Evolutionary conservation across 2,888 invertebrate genomes (phyloP), one percentile per base, ranked within the genome.

Genomic region (Tyria jacobaeae): DNA sequence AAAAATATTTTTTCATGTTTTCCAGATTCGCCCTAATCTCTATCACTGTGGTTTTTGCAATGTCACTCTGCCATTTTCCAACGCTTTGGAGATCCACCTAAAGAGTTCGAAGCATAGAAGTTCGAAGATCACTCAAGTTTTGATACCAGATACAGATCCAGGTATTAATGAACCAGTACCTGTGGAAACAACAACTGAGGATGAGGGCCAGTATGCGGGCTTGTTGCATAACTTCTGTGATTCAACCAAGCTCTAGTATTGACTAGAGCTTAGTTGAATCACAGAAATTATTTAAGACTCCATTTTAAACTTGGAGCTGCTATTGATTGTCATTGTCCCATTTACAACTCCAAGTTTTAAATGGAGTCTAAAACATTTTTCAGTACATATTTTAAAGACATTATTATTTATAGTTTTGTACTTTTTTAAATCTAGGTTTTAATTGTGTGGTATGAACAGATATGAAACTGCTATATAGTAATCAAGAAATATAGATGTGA

Each of bases 21-120:
- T 84, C 3, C 79, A 91, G 90, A 75, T 90, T 47, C 78, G 71
- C 17, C 82, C 81, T 24, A 80, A 83, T 51, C 65, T 87, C 0
- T 91, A 81, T 63, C 90, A 91, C 60, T 91, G 91, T 64, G 89
- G 85, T 1, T 69, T 71, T 37, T 91, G 91, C 73, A 90, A 90
- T 53, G 53, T 71, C 47, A 68, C 77, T 1, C 69, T 83, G 31
- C 85, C 89, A 1, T 86, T 68, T 62, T 83, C 83, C 76, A 80
- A 82, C 24, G 54, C 62, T 1, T 58, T 89, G 47, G 49, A 71
- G 1, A 74, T n/a, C 1, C 75, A 75, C 34, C 14, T 57, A 6
- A 4, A 10, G 7, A 50, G 49, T 7, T 9, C n/a, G 27, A 50
- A 25, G 10, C 74, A 75, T 24, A 56, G 5, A 2, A n/a, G 17